Evolutionary conservation across 2,797 vertebrate species (phyloP), one percentile per base, ranked within the genome.

Genomic region (Philypnodon macrostomus): DNA sequence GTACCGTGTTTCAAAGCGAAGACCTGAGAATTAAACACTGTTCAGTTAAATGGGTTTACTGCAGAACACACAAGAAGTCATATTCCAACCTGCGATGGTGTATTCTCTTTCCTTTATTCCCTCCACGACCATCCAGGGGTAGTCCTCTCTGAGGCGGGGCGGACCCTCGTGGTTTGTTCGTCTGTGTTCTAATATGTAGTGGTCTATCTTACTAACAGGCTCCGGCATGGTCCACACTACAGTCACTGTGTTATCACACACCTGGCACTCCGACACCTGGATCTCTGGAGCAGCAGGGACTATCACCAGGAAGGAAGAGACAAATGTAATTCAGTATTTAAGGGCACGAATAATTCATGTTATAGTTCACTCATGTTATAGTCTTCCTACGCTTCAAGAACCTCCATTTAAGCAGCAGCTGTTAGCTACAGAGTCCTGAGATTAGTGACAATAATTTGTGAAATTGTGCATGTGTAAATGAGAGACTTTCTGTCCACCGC

Each of bases 121-220:
- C 83, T 98, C 95, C 2, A 94, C 62, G 49, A 97, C 94, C 95
- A 98, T 98, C 96, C 95, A 98, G 61, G 95, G 94, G 58, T 96
- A 93, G 33, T 98, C 95, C 78, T 98, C 95, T 30, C 93, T 89
- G 82, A 92, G 88, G 0, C 94, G 93, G 0, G 95, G 94, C 0
- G 92, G 91, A 0, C 96, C 95, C 70, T 95, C 93, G 0, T 96
- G 94, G 82, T 98, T 96, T 32, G 93, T 98, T 36, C 87, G 86
- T 7, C 95, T 91, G 17, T 97, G 85, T 49, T 97, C 95, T 58
- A 98, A 83, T 26, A 94, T 91, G 7, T 93, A 98, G 80, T 97
- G 94, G 73, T 98, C 95, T 0, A 96, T 96, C 83, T 97, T 97
- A 76, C 63, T 84, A 85, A 95, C 92, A 0, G 91, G 86, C 0